phyloP scores from a whole-genome alignment of 2,888 invertebrate genomes.

The Torymus texanus region DNA sequence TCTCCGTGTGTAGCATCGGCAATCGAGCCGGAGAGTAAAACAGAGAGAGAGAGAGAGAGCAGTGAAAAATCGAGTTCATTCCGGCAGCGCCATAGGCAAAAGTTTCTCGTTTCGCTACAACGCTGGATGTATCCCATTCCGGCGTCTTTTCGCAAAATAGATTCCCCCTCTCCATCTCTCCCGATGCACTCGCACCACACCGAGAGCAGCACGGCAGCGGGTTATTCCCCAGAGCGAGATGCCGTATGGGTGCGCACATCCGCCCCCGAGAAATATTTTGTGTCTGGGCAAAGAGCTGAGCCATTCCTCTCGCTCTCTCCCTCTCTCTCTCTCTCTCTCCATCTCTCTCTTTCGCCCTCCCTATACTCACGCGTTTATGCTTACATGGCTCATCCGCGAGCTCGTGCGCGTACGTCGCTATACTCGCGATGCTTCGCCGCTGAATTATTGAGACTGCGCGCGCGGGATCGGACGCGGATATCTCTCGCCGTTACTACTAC shows the following conservation, averaged over 20 bases:
- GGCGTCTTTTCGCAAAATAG: slow-evolving; percentile 49
- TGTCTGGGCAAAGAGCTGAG: slow-evolving; percentile 65
- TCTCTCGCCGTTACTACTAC: slow-evolving; percentile 28
- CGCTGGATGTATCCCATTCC: slow-evolving; percentile 40
- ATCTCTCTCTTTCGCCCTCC: neutral
- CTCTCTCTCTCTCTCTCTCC: no score
- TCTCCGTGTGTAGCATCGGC: neutral
- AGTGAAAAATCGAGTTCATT: slow-evolving; percentile 46
- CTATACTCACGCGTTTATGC: slow-evolving; percentile 61
- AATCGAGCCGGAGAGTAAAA: neutral
- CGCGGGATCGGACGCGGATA: slow-evolving; percentile 63
- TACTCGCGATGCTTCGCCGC: slow-evolving; percentile 57
- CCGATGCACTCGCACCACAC: slow-evolving; percentile 50
- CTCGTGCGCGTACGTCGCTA: slow-evolving; percentile 52
- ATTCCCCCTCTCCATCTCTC: slow-evolving; percentile 43
- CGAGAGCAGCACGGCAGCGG: neutral
- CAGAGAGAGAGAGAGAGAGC: neutral
- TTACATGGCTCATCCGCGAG: slow-evolving; percentile 63
- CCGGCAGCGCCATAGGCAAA: slow-evolving; percentile 42
- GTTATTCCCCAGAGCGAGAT: slow-evolving; percentile 64
- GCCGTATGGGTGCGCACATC: slow-evolving; percentile 55
- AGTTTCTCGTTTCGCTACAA: slow-evolving; percentile 30
- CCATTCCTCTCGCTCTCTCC: slow-evolving; percentile 46
- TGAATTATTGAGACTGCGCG: slow-evolving; percentile 65
- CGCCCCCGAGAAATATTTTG: slow-evolving; percentile 67